phyloP scores from a whole-genome alignment of 2,888 invertebrate genomes.

The Tipula unca region DNA sequence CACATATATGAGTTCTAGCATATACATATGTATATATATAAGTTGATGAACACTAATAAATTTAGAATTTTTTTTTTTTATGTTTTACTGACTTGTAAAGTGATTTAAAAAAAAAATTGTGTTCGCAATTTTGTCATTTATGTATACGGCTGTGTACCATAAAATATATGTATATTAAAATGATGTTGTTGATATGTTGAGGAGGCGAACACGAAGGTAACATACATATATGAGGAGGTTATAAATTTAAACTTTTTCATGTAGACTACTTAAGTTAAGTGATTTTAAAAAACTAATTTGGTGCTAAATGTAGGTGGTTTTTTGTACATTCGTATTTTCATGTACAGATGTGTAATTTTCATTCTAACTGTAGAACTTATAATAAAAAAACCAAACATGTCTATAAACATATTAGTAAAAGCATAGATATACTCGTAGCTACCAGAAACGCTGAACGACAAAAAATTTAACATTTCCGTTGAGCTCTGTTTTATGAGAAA shows the following conservation, averaged over 20 bases:
- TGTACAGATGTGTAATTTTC: not conserved
- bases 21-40: no score
- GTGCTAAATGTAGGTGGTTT: not conserved
- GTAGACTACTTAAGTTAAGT: not conserved
- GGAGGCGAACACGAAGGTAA: not conserved
- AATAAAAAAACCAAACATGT: not conserved
- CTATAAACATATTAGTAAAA: not conserved
- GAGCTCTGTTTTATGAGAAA: not conserved
- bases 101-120: not conserved
- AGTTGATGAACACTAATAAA: conserved; percentile 8
- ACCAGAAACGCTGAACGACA: not conserved
- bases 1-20: not conserved
- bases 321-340: not conserved
- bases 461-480: not conserved
- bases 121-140: not conserved
- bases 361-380: not conserved
- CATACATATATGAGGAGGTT: not conserved
- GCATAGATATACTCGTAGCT: not conserved
- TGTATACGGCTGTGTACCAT: not conserved
- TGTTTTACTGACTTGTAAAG: not conserved
- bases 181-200: not conserved
- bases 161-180: not conserved
- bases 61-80: not conserved
- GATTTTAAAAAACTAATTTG: not conserved
- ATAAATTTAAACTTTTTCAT: not conserved